Base-by-base conservation (phyloP, 1,140 invertebrate species). In the Calliphora vicina region DNA sequence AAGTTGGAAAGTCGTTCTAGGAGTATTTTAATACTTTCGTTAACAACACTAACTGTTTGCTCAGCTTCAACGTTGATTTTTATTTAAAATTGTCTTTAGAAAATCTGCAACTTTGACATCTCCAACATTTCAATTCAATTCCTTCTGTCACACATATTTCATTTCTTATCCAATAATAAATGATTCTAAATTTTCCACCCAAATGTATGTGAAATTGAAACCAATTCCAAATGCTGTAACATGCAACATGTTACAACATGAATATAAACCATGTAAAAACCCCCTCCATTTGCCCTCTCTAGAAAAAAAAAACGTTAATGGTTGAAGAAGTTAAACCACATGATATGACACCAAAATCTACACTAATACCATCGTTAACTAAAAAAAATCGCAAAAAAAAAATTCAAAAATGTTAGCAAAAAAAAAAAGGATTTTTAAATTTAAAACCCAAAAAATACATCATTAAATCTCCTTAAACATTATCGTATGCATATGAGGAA, bases 291-390 rank as follows among this genome's bases (percentile, higher is more conserved):
- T 15, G 0, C 13, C 15, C 13, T 57, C 13, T 5, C 12, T 15
- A 57, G 4, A 67, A 67, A 29, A 43, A 12, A 29, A 43, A 43
- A 45, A 78, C 35, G 74, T 78, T 78, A 78, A 78, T 43, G 74
- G 74, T 78, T 45, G n/a, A 42, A 15, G 29, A 78, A 78, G 74
- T 43, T 78, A 78, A 78, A 78, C 74, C 74, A 78, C 74, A 78
- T 43, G 74, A 78, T 78, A 78, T 78, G 74, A 78, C 74, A 78
- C 74, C 74, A 78, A 78, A 78, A 78, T 78, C 74, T 78, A 10
- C 15, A 27, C 74, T 78, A 78, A 78, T 78, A 20, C 74, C 74
- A 78, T 78, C 74, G 74, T 78, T 78, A 78, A 78, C 74, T 78
- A 42, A 78, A 78, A 43, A 42, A 78, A 78, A 78, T 29, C 42